Evolutionary conservation across 2,888 invertebrate genomes (phyloP).

Genomic region (Oxyteleia sp.): DNA sequence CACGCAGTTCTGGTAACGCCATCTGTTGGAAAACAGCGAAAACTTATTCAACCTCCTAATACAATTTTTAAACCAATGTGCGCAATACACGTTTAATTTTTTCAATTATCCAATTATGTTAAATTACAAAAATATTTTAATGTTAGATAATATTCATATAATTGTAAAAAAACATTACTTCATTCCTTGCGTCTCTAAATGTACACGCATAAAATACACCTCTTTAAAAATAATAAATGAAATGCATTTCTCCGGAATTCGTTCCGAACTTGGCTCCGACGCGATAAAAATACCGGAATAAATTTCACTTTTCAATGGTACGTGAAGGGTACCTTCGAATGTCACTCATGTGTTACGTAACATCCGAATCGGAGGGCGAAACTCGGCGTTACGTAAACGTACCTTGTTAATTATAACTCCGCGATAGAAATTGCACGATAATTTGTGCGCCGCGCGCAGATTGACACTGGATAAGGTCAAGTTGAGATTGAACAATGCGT

Average conservation of each 20-base stretch:
- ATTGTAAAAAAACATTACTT: too few relatives aligned
- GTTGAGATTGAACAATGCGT: slow-evolving; percentile 75
- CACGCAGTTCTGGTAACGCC: too few relatives aligned
- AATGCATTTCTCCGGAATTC: background rate
- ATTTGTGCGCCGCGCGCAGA: slow-evolving; percentile 20
- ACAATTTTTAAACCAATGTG: too few relatives aligned
- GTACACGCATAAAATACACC: too few relatives aligned
- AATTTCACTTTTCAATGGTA: slow-evolving; percentile 54
- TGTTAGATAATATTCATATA: too few relatives aligned
- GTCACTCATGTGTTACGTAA: slow-evolving; percentile 37
- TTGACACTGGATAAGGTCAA: slow-evolving; percentile 55
- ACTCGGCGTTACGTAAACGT: slow-evolving; percentile 43
- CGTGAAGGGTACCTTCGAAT: slow-evolving; percentile 33
- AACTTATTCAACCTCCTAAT: too few relatives aligned
- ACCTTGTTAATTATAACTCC: slow-evolving; percentile 44
- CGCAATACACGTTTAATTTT: too few relatives aligned
- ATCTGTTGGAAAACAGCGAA: too few relatives aligned
- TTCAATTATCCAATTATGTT: too few relatives aligned
- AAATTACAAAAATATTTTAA: too few relatives aligned
- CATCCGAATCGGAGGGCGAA: slow-evolving; percentile 41
- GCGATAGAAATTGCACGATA: slow-evolving; percentile 54
- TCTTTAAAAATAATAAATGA: too few relatives aligned
- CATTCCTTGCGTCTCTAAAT: too few relatives aligned
- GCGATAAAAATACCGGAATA: slow-evolving; percentile 6
- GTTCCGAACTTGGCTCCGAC: background rate